Percentiles rank a stretch among this genome's conserved stretches.
phyloP scores from a whole-genome alignment of 2,888 invertebrate genomes.

The Rhingia rostrata region DNA sequence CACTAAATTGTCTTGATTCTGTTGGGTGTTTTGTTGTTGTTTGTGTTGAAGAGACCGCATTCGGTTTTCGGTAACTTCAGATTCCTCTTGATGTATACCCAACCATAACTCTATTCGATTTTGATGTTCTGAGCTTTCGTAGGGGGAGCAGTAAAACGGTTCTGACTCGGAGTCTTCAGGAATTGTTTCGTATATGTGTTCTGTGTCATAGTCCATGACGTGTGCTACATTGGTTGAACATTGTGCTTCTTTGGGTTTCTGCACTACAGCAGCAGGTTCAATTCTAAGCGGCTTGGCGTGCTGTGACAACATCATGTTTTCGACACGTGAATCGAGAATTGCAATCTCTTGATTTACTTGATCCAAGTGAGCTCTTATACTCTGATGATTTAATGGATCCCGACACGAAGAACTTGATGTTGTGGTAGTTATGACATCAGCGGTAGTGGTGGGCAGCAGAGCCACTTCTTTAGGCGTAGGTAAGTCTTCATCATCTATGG shows the following conservation, averaged over 20 bases:
- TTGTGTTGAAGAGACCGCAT: slow-evolving; percentile 67
- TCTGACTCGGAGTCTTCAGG: slow-evolving; percentile 86
- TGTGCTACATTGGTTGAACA: slow-evolving; percentile 16
- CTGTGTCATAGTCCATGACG: slow-evolving; percentile 84
- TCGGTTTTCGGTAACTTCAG: slow-evolving; percentile 21
- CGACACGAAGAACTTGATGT: slow-evolving; percentile 46
- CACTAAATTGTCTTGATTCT: slow-evolving; percentile 41
- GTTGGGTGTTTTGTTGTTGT: slow-evolving; percentile 61
- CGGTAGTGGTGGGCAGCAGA: background rate
- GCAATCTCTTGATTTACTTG: slow-evolving; percentile 84
- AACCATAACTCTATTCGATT: slow-evolving; percentile 81
- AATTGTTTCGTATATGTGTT: slow-evolving; percentile 88
- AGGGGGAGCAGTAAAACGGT: slow-evolving; percentile 87
- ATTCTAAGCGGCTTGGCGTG: slow-evolving; percentile 71
- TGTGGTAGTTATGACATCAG: slow-evolving; percentile 30
- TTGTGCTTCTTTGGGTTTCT: slow-evolving; percentile 32
- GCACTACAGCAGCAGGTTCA: slow-evolving; percentile 43
- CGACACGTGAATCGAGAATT: slow-evolving; percentile 85
- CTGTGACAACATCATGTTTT: slow-evolving; percentile 83
- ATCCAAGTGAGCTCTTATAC: slow-evolving; percentile 80
- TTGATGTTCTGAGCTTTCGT: slow-evolving; percentile 82
- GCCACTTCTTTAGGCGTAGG: background rate
- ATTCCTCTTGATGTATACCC: slow-evolving; percentile 76
- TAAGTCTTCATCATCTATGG: slow-evolving; percentile 61
- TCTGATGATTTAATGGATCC: slow-evolving; percentile 78